Evolutionary conservation across 2,113 vertebrate species (phyloP).

Genomic region (Ptyas mucosa): DNA sequence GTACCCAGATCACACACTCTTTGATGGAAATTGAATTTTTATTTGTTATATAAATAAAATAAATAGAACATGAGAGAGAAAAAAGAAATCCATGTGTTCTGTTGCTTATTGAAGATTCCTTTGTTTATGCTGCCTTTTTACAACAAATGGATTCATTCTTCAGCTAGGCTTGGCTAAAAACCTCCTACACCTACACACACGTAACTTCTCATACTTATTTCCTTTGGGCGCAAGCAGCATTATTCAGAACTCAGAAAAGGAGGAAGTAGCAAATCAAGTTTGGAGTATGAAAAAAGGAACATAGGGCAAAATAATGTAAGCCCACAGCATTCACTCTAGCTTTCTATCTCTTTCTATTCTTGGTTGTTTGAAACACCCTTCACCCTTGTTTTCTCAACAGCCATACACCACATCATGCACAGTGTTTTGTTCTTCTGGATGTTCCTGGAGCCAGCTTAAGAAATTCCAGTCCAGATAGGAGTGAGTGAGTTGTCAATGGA

Average conservation of each 20-base stretch:
- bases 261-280: background rate
- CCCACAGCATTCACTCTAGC: background rate
- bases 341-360: background rate
- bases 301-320: background rate
- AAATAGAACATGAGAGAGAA: no score
- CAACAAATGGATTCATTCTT: background rate
- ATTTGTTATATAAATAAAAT: no score
- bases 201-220: background rate
- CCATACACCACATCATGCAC: background rate
- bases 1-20: no score
- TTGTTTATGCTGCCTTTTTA: background rate
- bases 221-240: background rate
- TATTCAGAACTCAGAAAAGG: background rate
- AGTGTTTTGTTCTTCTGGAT: background rate
- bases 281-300: background rate
- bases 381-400: background rate
- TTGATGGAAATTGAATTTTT: no score
- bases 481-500: background rate
- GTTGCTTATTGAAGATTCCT: background rate
- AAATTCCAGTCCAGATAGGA: background rate
- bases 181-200: background rate
- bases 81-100: no score
- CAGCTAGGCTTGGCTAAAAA: background rate
- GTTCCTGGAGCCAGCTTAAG: background rate
- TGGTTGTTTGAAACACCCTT: background rate